A percentile compares a stretch with the other conserved stretches of the same genome.
Evolutionary conservation across 2,113 vertebrate genomes (phyloP).

Genomic region (Phocoena phocoena): DNA sequence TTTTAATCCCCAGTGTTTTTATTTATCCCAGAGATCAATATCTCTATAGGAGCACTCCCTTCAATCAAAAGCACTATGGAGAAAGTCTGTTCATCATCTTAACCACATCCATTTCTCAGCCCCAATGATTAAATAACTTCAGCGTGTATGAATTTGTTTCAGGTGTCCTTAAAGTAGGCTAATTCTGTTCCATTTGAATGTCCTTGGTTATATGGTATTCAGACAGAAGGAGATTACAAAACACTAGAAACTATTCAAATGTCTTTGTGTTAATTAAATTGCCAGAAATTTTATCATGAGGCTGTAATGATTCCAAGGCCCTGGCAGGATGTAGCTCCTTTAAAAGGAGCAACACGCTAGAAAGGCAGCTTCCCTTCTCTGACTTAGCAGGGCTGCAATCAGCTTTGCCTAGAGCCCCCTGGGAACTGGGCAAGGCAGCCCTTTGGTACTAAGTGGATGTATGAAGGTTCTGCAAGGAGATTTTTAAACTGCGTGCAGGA

Average conservation of each 20-base stretch:
- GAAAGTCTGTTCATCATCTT: slow-evolving; percentile 67
- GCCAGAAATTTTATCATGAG: slow-evolving; percentile 78
- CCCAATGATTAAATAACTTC: slow-evolving; percentile 73
- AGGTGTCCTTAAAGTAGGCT: slow-evolving; percentile 73
- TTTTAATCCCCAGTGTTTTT: slow-evolving; percentile 67
- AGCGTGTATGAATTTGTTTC: slow-evolving; percentile 74
- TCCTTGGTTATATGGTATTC: slow-evolving; percentile 74
- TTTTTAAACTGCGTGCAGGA: neutral
- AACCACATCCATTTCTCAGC: slow-evolving; percentile 64
- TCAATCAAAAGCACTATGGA: slow-evolving; percentile 54
- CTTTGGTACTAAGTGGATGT: neutral
- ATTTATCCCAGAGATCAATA: slow-evolving; percentile 70
- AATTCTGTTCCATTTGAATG: slow-evolving; percentile 74
- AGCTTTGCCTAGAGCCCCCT: neutral
- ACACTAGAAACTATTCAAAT: slow-evolving; percentile 73
- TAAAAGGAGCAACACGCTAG: slow-evolving; percentile 33
- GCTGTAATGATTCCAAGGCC: slow-evolving; percentile 60
- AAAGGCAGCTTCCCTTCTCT: slow-evolving; percentile 19
- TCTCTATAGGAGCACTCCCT: slow-evolving; percentile 32
- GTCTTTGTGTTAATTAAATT: slow-evolving; percentile 75
- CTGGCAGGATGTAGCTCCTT: slow-evolving; percentile 54
- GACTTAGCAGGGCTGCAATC: slow-evolving; percentile 34
- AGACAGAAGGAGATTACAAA: slow-evolving; percentile 74
- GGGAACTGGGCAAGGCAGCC: neutral
- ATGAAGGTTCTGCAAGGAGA: slow-evolving; percentile 11